Evolutionary conservation across 2,888 invertebrate species (phyloP).

Genomic region (Cetonia aurata): DNA sequence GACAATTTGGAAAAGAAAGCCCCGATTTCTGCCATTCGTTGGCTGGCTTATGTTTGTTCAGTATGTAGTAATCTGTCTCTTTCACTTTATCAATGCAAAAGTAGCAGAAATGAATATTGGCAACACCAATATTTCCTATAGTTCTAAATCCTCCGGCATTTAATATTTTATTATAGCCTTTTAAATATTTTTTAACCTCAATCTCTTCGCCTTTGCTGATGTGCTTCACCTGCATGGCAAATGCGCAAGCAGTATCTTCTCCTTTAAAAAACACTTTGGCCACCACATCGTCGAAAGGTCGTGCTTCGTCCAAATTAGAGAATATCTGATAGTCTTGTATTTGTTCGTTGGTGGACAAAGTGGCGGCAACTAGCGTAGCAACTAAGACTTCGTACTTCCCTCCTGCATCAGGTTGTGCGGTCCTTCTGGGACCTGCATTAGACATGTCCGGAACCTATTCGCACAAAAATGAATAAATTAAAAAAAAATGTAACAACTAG

Average conservation of each 20-base stretch:
- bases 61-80: neutral
- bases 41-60: neutral
- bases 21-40: too few relatives aligned
- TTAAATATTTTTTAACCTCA: neutral
- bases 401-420: too few relatives aligned
- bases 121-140: neutral
- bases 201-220: neutral
- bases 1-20: neutral
- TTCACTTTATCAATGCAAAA: neutral
- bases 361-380: neutral
- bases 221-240: neutral
- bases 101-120: conserved; percentile 3
- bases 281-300: neutral
- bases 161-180: neutral
- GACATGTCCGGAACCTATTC: too few relatives aligned
- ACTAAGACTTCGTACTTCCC: too few relatives aligned
- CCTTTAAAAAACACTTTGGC: neutral
- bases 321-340: neutral
- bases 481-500: too few relatives aligned
- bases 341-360: neutral
- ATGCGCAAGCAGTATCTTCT: neutral
- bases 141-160: too few relatives aligned
- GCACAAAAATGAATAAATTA: too few relatives aligned
- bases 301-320: neutral
- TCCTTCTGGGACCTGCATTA: too few relatives aligned